Conservation (phyloP, 2,113 vertebrate genomes). For the Brienomyrus longianalis region DNA sequence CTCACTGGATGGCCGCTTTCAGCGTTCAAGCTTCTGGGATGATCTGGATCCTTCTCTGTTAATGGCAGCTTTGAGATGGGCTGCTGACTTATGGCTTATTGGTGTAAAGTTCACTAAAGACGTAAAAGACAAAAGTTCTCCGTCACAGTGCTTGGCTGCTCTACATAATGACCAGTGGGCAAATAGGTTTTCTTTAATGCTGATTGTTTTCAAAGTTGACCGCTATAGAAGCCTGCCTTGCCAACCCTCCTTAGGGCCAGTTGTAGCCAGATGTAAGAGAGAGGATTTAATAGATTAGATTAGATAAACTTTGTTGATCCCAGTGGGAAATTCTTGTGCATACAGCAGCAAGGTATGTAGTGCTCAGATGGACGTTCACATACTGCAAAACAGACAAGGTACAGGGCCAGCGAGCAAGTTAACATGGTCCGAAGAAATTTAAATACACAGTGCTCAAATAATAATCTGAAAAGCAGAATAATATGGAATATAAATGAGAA, state of each 20-base stretch:
- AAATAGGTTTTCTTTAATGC: conserved; percentile 13
- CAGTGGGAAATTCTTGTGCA: neutral
- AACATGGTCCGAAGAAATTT: too few species aligned
- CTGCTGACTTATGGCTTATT: neutral
- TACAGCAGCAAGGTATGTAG: neutral
- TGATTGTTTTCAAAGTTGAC: neutral
- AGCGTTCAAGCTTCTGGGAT: too few species aligned
- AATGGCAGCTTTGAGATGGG: neutral
- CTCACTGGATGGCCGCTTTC: neutral
- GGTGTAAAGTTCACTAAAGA: conserved; percentile 11
- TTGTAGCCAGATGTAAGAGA: neutral
- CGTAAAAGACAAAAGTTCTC: conserved; percentile 1
- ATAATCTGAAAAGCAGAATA: too few species aligned
- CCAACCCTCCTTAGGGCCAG: neutral
- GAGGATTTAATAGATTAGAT: neutral
- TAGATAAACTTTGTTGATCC: neutral
- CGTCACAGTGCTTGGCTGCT: conserved; percentile 2
- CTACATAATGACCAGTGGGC: conserved; percentile 22
- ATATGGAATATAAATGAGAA: too few species aligned
- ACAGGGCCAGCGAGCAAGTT: too few species aligned
- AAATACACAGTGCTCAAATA: too few species aligned
- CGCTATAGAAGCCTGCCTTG: neutral
- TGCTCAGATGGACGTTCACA: neutral
- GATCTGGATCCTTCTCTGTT: neutral
- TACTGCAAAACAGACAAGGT: too few species aligned